Evolutionary conservation across 2,888 invertebrate species (phyloP), one percentile per base, ranked within the genome.

Genomic region (Trimorus sp.): DNA sequence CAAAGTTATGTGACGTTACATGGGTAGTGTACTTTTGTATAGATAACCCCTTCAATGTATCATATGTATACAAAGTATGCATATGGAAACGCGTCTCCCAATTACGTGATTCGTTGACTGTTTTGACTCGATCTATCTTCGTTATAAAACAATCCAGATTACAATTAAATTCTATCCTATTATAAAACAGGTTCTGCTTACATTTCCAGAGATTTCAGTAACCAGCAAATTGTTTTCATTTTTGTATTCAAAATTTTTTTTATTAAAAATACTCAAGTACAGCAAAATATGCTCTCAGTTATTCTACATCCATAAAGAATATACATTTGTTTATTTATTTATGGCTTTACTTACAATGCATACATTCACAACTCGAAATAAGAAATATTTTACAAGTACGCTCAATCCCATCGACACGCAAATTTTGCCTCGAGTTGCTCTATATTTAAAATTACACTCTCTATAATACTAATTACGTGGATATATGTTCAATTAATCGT

Each of bases 331-430:
- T 56, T 73, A 58, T 65, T 73, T 70, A 70, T 56, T 73, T 73
- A 73, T 73, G 73, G 73, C 73, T 73, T 73, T 56, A 73, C 58
- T 73, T 73, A 73, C 63, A 73, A 73, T 73, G 36, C 73, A 56
- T 56, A 56, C 56, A 73, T 38, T 73, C 51, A 16, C 37, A 9
- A 16, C 37, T 70, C 37, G 6, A 51, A 60, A 36, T 51, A 45
- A 11, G 40, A n/a, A 12, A 42, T 51, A 49, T 59, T 51, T 59
- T 70, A 70, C 51, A 70, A 26, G 15, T 45, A 49, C 7, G 37
- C 15, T 14, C 51, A 49, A 26, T 51, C 40, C 40, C 56, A 51
- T 36, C 56, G 12, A 40, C 8, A 40, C 51, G 51, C 9, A 70
- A 45, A 59, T 51, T 51, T 48, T 42, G 9, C 37, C 37, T 49